Evolutionary conservation across 1,140 invertebrate species (phyloP).

Genomic region (Limonius californicus): DNA sequence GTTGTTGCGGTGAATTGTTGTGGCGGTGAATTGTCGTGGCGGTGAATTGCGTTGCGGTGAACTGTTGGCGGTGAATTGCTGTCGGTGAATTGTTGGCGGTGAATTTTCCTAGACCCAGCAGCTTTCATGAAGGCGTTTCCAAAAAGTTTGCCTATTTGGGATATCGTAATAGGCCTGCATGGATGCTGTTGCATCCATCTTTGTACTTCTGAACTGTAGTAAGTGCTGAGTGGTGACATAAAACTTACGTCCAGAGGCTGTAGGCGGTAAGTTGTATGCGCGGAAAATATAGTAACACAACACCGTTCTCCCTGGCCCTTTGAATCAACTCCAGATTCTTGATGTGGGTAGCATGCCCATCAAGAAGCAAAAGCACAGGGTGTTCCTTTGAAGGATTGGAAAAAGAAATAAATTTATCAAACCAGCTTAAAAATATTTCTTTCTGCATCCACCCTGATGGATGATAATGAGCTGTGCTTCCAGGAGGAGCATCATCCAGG

Average conservation of each 20-base stretch:
- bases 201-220: constrained; percentile 19
- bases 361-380: constrained; percentile 23
- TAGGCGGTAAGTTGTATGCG: too few species aligned
- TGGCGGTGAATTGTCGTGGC: too few species aligned
- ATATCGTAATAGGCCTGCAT: constrained; percentile 31
- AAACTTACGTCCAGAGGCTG: constrained; percentile 45
- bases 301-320: constrained; percentile 31
- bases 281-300: constrained; percentile 39
- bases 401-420: constrained; percentile 29
- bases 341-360: constrained; percentile 27
- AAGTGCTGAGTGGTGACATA: constrained; percentile 33
- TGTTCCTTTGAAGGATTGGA: constrained; percentile 27
- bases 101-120: too few species aligned
- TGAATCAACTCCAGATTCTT: constrained; percentile 37
- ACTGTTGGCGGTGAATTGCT: too few species aligned
- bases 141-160: constrained; percentile 41
- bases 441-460: constrained; percentile 35
- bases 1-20: too few species aligned
- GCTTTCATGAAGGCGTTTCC: constrained; percentile 39
- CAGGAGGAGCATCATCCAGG: constrained; percentile 33
- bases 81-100: too few species aligned
- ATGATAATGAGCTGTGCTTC: constrained; percentile 29
- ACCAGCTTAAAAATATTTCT: constrained; percentile 35
- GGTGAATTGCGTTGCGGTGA: too few species aligned
- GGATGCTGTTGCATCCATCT: too few species aligned